phyloP scores from a whole-genome alignment of 2,797 vertebrate species.

The Hemibagrus guttatus region DNA sequence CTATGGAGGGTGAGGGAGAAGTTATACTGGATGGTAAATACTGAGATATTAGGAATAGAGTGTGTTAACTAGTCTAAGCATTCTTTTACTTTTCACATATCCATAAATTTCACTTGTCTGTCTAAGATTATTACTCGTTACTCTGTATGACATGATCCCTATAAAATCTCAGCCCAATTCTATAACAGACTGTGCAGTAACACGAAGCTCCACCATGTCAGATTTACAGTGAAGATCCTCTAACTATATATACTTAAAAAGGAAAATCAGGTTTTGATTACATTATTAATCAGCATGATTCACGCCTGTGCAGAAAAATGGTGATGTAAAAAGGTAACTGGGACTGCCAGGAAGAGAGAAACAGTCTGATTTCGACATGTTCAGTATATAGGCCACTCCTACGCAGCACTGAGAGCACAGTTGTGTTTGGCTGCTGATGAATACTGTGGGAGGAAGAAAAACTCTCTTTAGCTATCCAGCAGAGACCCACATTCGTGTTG shows the following conservation, averaged over 20 bases:
- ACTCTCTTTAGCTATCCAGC: conserved; percentile 42
- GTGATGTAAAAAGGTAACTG: not conserved
- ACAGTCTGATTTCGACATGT: conserved; percentile 44
- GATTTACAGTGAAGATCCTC: not conserved
- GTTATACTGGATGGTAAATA: not conserved
- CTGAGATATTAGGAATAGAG: not conserved
- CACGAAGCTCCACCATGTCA: not conserved
- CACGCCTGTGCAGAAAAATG: not conserved
- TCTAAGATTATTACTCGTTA: not conserved
- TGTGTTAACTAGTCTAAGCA: not conserved
- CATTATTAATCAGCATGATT: not conserved
- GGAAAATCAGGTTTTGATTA: not conserved
- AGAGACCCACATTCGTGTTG: conserved; percentile 42
- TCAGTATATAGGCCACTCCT: conserved; percentile 46
- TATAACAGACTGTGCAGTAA: not conserved
- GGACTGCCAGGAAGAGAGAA: conserved; percentile 12
- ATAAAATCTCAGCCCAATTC: not conserved
- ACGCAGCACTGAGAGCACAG: conserved; percentile 49
- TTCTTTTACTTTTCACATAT: not conserved
- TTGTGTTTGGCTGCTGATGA: conserved; percentile 58
- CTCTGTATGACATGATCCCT: not conserved
- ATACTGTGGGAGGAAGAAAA: conserved; percentile 40
- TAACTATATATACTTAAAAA: not conserved
- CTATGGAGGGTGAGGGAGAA: not conserved
- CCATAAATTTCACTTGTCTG: not conserved